These are phyloP conservation scores for Philereme transversata DNA, from an alignment of 2,888 invertebrate species.

Conservation along the genomic window DNA sequence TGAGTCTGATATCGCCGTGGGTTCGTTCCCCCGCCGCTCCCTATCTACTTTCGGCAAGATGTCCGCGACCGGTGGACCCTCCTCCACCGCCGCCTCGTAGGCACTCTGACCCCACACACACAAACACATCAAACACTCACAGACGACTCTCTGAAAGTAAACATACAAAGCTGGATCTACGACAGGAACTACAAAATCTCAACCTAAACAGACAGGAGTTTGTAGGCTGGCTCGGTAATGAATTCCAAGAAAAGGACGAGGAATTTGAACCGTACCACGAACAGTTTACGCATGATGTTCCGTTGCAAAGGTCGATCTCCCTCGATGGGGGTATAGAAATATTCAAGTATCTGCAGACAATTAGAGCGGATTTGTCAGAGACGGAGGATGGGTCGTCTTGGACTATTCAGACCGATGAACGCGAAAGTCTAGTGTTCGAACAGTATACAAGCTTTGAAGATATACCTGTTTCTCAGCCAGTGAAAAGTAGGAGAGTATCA, in stretches of 20 bases:
- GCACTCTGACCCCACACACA: slow-evolving; percentile 57
- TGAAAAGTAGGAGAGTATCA: slow-evolving; percentile 75
- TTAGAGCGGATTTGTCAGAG: slow-evolving; percentile 62
- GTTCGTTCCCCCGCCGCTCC: slow-evolving; percentile 91
- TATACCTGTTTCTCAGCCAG: slow-evolving; percentile 70
- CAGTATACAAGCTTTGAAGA: slow-evolving; percentile 71
- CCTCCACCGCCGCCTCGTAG: slow-evolving; percentile 75
- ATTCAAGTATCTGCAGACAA: slow-evolving; percentile 61
- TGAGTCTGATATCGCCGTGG: slow-evolving; percentile 88
- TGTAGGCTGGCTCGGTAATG: slow-evolving; percentile 67
- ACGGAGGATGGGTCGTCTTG: slow-evolving; percentile 59
- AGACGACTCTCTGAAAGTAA: slow-evolving; percentile 57
- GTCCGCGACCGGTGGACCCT: slow-evolving; percentile 80
- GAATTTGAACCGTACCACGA: slow-evolving; percentile 40
- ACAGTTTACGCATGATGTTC: slow-evolving; percentile 63
- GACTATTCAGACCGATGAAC: slow-evolving; percentile 60
- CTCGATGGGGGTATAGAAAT: slow-evolving; percentile 70
- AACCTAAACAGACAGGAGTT: slow-evolving; percentile 64
- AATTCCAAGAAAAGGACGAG: slow-evolving; percentile 57
- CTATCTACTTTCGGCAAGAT: slow-evolving; percentile 90
- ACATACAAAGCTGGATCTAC: slow-evolving; percentile 58
- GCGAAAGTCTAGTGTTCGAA: slow-evolving; percentile 47
- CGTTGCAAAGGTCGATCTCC: slow-evolving; percentile 68
- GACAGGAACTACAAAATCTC: slow-evolving; percentile 67
- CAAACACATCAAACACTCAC: slow-evolving; percentile 37